Percentiles rank a stretch among this genome's conserved stretches.
These are phyloP conservation scores for Fragum sueziense DNA, from an alignment of 2,888 invertebrate species.

Conservation along the genomic window DNA sequence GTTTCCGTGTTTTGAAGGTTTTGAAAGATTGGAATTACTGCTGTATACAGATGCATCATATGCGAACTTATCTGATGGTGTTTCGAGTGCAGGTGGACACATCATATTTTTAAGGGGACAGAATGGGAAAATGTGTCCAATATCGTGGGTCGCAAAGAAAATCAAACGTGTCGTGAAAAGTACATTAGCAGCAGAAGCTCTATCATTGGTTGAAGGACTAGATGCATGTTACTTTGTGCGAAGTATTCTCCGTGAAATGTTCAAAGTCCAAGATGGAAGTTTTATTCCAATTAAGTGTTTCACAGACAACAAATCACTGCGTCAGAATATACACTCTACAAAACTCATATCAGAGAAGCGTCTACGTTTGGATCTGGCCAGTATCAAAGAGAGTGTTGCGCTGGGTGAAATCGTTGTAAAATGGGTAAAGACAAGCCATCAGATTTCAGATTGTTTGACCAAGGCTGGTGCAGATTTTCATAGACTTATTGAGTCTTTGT, in stretches of 20 bases:
- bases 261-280: conserved; percentile 3
- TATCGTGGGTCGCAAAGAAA: conserved; percentile 48
- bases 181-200: conserved; percentile 55
- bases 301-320: conserved; percentile 53
- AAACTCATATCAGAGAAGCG: conserved; percentile 53
- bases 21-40: conserved; percentile 31
- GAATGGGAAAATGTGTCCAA: conserved; percentile 30
- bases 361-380: conserved; percentile 46
- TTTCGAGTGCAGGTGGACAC: conserved; percentile 40
- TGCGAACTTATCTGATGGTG: conserved; percentile 55
- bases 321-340: conserved; percentile 54
- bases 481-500: conserved; percentile 22
- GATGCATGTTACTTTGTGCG: conserved; percentile 48
- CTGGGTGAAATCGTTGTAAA: conserved; percentile 29
- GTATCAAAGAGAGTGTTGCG: conserved; percentile 48
- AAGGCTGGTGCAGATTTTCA: conserved; percentile 45
- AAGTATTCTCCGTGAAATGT: conserved; percentile 27
- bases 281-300: conserved; percentile 43
- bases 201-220: conserved; percentile 48
- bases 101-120: conserved; percentile 38
- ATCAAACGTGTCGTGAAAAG: conserved; percentile 54
- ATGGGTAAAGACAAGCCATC: conserved; percentile 42
- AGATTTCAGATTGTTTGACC: conserved; percentile 47
- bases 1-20: conserved; percentile 32
- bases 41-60: conserved; percentile 54